These are phyloP conservation scores for Antheraea pernyi DNA, from an alignment of 1,140 invertebrate genomes.

Conservation along the genomic window DNA sequence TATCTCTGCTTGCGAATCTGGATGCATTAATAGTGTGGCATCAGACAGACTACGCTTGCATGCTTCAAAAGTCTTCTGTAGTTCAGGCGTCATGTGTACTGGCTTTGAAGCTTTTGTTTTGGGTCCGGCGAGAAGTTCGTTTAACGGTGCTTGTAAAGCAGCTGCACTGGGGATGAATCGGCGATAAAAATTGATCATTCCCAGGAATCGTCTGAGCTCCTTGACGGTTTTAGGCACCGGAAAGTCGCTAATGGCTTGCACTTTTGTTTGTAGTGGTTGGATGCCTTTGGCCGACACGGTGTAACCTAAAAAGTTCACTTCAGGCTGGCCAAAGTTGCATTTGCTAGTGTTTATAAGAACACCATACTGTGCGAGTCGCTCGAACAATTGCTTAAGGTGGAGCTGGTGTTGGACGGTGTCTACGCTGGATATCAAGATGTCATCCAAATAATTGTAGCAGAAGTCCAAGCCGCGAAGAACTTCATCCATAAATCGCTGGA, in stretches of 20 bases:
- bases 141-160: too few species aligned
- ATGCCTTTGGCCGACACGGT: not conserved
- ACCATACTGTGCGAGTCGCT: not conserved
- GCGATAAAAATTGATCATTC: too few species aligned
- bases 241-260: not conserved
- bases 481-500: conserved; percentile 24
- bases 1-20: not conserved
- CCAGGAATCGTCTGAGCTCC: too few species aligned
- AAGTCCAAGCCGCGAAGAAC: conserved; percentile 26
- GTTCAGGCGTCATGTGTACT: not conserved
- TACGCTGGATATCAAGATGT: conserved; percentile 45
- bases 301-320: not conserved
- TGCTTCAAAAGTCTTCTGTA: not conserved
- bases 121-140: too few species aligned
- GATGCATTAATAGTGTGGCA: not conserved
- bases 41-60: conserved; percentile 1
- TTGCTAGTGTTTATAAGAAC: not conserved
- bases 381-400: not conserved
- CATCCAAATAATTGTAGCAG: conserved; percentile 67
- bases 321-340: not conserved
- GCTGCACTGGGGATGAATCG: too few species aligned
- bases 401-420: not conserved
- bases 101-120: conserved; percentile 3
- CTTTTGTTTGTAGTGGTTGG: conserved; percentile 1
- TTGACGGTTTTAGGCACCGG: not conserved